Base-by-base conservation (phyloP, 2,797 vertebrate species). In the Acanthis flammea region DNA sequence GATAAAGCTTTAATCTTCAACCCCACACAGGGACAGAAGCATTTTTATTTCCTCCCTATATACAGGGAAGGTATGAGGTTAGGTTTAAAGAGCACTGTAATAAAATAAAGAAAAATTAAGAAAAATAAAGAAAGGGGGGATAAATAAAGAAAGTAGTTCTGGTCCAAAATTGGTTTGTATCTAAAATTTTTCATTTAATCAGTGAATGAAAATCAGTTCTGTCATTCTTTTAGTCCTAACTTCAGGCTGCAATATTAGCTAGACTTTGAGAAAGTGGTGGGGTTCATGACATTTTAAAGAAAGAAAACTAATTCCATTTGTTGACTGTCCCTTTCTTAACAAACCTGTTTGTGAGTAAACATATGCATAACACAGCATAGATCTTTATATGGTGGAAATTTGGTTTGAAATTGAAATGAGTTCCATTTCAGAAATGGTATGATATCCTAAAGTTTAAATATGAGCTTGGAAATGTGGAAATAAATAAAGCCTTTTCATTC, bases 381-480 rank as follows among this genome's bases (percentile, higher is more conserved):
- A 23, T 75, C 60, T 41, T 31, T 31, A 45, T 51, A 30, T 84
- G 30, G 27, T 54, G 42, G 23, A 77, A 82, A 92, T 95, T 88
- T 14, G 24, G n/a, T 78, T 92, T 92, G 68, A 65, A 94, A 68
- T 41, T 91, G 77, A 91, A 95, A 92, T 75, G 47, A 42, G 31
- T 90, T 97, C 39, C 15, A 25, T 94, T 94, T 91, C 78, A 79
- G 73, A 90, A 92, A 91, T 10, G 8, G 17, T 70, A 8, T 79
- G 35, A 48, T 68, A 51, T 75, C 86, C 74, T 90, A 73, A 77
- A 86, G 92, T 84, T 94, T 91, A 93, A 95, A 89, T 86, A 48
- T 41, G 65, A 88, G 51, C 72, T 84, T 86, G 72, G 61, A 96
- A 96, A 91, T 88, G 54, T 50, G 70, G 85, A 91, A 96, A 87